Evolutionary conservation across 2,888 invertebrate species (phyloP).

Genomic region (Graphium colonna): DNA sequence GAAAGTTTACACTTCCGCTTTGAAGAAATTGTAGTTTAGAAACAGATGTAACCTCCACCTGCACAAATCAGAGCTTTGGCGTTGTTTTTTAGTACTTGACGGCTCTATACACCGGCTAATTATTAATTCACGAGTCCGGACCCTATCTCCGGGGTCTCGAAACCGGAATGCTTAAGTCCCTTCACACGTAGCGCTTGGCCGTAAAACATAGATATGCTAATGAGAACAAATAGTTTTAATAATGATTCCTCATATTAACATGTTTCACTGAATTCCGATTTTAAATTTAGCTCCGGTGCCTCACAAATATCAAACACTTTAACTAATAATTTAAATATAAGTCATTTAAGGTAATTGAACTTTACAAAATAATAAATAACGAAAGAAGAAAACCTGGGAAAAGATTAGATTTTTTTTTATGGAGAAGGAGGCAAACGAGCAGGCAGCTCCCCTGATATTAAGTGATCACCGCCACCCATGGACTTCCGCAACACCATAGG

Average conservation of each 20-base stretch:
- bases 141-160: constrained; percentile 31
- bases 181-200: constrained; percentile 14
- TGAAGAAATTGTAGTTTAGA: constrained; percentile 21
- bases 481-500: too few relatives aligned
- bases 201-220: not conserved
- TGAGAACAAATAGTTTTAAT: not conserved
- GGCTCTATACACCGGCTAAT: constrained; percentile 37
- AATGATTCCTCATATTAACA: not conserved
- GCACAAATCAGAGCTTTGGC: constrained; percentile 32
- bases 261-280: not conserved
- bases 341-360: too few relatives aligned
- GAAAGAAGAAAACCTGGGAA: too few relatives aligned
- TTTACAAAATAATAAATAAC: too few relatives aligned
- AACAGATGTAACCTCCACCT: constrained; percentile 37
- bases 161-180: constrained; percentile 24
- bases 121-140: constrained; percentile 38
- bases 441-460: too few relatives aligned
- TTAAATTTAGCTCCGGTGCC: too few relatives aligned
- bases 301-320: too few relatives aligned
- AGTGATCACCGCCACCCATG: too few relatives aligned
- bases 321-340: too few relatives aligned
- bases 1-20: not conserved
- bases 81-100: constrained; percentile 32
- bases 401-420: too few relatives aligned
- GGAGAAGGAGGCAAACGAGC: too few relatives aligned